A percentile compares a stretch with the other conserved stretches of the same genome.
Evolutionary conservation across 2,797 vertebrate species (phyloP).

Genomic region (Semotilus atromaculatus): DNA sequence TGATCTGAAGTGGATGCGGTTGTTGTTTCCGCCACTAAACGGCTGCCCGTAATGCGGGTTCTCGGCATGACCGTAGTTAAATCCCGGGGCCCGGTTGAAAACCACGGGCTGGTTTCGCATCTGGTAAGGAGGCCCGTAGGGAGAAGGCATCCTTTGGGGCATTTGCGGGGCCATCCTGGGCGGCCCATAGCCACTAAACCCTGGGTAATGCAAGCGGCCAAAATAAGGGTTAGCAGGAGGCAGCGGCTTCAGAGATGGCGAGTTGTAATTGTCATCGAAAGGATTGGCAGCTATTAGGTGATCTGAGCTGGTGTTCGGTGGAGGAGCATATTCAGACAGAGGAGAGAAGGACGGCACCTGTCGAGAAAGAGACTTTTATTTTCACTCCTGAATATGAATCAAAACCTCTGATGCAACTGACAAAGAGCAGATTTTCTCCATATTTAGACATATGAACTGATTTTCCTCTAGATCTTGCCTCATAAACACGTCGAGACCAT

Average conservation of each 20-base stretch:
- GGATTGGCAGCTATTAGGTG: constrained; percentile 87
- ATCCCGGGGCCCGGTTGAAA: constrained; percentile 77
- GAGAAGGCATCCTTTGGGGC: constrained; percentile 77
- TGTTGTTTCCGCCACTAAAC: constrained; percentile 60
- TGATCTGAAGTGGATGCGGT: constrained; percentile 77
- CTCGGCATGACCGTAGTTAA: constrained; percentile 66
- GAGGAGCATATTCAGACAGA: constrained; percentile 86
- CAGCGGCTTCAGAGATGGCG: constrained; percentile 78
- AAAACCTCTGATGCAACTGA: background rate
- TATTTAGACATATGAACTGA: background rate
- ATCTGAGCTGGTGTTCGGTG: constrained; percentile 82
- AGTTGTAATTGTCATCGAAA: constrained; percentile 85
- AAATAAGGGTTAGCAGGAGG: constrained; percentile 76
- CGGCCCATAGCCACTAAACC: constrained; percentile 76
- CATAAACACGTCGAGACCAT: background rate
- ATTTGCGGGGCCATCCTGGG: constrained; percentile 75
- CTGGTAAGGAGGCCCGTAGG: constrained; percentile 75
- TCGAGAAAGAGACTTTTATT: constrained; percentile 12
- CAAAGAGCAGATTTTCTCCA: constrained; percentile 11
- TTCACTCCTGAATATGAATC: background rate
- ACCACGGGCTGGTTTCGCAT: constrained; percentile 79
- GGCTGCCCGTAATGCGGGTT: background rate
- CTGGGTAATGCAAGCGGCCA: constrained; percentile 73
- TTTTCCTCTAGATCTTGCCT: background rate
- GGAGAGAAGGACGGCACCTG: constrained; percentile 79